Conservation (phyloP, 2,113 vertebrate genomes). For the Neolamprologus hecqui region DNA sequence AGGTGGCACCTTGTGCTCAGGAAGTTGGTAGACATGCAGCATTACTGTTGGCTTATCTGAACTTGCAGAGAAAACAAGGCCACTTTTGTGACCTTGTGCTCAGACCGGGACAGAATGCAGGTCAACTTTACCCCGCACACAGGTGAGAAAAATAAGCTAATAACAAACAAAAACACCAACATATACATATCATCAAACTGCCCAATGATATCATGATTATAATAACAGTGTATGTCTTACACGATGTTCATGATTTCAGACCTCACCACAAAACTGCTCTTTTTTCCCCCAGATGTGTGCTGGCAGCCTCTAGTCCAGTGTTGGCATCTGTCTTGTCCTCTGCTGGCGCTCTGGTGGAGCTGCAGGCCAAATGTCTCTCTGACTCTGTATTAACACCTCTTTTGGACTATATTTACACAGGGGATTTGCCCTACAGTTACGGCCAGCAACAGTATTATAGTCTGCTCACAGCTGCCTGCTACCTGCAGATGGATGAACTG, state of each 20-base stretch:
- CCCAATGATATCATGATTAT: neutral
- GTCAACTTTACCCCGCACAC: conserved; percentile 60
- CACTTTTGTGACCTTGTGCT: conserved; percentile 68
- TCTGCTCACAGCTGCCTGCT: conserved; percentile 50
- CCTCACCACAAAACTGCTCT: neutral
- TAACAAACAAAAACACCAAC: neutral
- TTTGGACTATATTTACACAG: conserved; percentile 69
- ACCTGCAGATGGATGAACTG: conserved; percentile 64
- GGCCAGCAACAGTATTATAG: conserved; percentile 19
- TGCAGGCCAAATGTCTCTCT: conserved; percentile 50
- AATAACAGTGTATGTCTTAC: neutral
- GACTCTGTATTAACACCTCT: conserved; percentile 47
- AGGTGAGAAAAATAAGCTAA: conserved; percentile 23
- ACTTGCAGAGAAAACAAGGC: conserved; percentile 50
- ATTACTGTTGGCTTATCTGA: conserved; percentile 41
- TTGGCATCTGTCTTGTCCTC: conserved; percentile 56
- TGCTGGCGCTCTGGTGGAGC: conserved; percentile 53
- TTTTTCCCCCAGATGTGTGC: conserved; percentile 45
- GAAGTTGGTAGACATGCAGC: conserved; percentile 8
- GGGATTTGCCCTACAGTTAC: conserved; percentile 7
- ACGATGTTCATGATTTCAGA: neutral
- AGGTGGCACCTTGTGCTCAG: conserved; percentile 7
- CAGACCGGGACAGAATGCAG: conserved; percentile 25
- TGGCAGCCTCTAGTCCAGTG: conserved; percentile 68
- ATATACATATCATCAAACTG: neutral